Evolutionary conservation across 2,797 vertebrate species (phyloP), one percentile per base, ranked within the genome.

Genomic region (Hapalemur alaotrensis): DNA sequence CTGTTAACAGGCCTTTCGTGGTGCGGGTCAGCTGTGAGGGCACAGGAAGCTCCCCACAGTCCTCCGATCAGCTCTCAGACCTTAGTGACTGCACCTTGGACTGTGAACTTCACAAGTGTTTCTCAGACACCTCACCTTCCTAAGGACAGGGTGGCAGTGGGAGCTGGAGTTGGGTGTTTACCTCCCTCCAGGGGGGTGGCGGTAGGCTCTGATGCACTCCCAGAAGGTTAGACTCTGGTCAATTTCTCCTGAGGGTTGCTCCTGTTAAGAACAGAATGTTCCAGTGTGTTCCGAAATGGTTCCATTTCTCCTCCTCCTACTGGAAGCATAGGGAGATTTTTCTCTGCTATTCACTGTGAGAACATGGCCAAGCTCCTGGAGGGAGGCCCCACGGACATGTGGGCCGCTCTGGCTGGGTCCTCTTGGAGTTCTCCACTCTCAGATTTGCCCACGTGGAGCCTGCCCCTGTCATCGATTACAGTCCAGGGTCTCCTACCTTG

Each of bases 11-110:
- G 72, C 28, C 43, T 32, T 48, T 20, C 5, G 30, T 75, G 17
- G 32, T n/a, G 18, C 0, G 0, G 73, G 10, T 7, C 15, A 50
- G 46, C 32, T n/a, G 18, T n/a, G 30, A 18, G 43, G 8, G 22
- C 17, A 13, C 12, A 14, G 69, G 69, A 72, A 72, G 38, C 23
- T 7, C 22, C 11, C 46, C 32, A 32, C 1, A 12, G 48, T 20
- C 30, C 32, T 76, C 17, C 1, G 11, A 6, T 20, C 46, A 50
- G 30, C 9, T 20, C 73, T 76, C 72, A 48, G 46, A 50, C 30
- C 14, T n/a, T 6, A 7, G 46, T 76, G 46, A 48, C 73, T 50
- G 73, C 3, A 10, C 11, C 1, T 1, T 20, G 46, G 46, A 32
- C 30, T 50, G 46, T n/a, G 73, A 76, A 12, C 46, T 20, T 50